These are phyloP conservation scores for Amphiura filiformis DNA, from an alignment of 35 echinoderm and acorn worm species.

Conservation along the genomic window DNA sequence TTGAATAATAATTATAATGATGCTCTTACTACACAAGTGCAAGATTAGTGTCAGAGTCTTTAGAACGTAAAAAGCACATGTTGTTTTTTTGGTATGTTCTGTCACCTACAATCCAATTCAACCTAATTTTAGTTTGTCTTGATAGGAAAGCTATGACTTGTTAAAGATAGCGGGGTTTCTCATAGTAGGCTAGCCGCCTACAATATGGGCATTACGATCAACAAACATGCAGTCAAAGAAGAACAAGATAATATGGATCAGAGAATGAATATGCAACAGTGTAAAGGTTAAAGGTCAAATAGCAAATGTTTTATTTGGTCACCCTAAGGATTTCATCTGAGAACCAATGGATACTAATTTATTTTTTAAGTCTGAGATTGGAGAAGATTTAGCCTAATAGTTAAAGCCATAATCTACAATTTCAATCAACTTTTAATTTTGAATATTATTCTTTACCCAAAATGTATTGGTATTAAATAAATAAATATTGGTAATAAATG, in stretches of 20 bases:
- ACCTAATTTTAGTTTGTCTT: too few relatives aligned
- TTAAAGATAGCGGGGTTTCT: neutral
- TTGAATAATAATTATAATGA: neutral
- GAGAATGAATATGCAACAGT: conserved; percentile 11
- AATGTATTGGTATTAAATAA: too few relatives aligned
- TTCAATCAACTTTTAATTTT: too few relatives aligned
- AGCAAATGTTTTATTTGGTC: neutral
- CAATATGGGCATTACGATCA: neutral
- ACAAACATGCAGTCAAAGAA: neutral
- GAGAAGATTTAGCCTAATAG: neutral
- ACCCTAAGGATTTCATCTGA: neutral
- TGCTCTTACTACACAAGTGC: neutral
- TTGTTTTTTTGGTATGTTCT: neutral
- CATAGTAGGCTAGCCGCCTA: neutral
- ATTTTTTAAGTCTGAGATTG: neutral
- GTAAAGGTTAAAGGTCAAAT: conserved; percentile 10
- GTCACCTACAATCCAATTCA: neutral
- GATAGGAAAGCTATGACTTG: too few relatives aligned
- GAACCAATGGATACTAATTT: neutral
- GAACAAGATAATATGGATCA: conserved; percentile 1
- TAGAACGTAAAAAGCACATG: neutral
- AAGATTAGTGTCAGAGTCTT: neutral
- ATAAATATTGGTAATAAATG: too few relatives aligned
- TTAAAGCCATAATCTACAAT: too few relatives aligned
- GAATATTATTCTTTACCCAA: too few relatives aligned